Percentiles rank a stretch among this genome's conserved stretches.
Conservation (phyloP, 2,797 vertebrate species). For the Sardinella longiceps region DNA sequence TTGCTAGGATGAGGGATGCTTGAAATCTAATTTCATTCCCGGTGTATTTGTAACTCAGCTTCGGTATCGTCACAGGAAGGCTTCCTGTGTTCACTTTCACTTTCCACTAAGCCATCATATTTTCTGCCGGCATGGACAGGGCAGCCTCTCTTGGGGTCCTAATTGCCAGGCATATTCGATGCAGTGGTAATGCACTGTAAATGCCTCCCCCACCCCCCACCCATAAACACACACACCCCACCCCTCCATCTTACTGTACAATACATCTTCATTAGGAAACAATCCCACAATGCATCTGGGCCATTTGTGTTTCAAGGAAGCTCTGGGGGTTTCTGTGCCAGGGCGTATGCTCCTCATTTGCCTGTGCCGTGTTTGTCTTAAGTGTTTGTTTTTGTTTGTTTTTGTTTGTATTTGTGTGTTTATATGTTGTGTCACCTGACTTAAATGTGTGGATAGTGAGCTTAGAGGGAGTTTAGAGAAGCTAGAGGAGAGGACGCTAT, state of each 20-base stretch:
- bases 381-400: constrained; percentile 16
- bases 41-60: background rate
- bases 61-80: background rate
- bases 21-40: background rate
- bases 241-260: background rate
- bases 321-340: constrained; percentile 34
- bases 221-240: background rate
- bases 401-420: constrained; percentile 6
- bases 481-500: constrained; percentile 49
- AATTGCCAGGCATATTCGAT: constrained; percentile 25
- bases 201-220: constrained; percentile 41
- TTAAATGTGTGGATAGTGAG: constrained; percentile 32
- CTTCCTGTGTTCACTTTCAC: background rate
- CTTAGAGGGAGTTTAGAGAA: constrained; percentile 12
- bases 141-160: constrained; percentile 10
- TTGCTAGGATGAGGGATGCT: background rate
- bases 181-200: constrained; percentile 58
- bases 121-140: background rate
- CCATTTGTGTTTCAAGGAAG: constrained; percentile 6
- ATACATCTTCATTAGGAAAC: constrained; percentile 54
- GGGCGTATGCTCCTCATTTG: constrained; percentile 60
- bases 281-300: constrained; percentile 68
- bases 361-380: background rate
- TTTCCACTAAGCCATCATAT: background rate
- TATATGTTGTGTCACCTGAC: background rate